These are phyloP conservation scores for Neoaliturus tenellus DNA, from an alignment of 2,888 invertebrate genomes.

Conservation along the genomic window DNA sequence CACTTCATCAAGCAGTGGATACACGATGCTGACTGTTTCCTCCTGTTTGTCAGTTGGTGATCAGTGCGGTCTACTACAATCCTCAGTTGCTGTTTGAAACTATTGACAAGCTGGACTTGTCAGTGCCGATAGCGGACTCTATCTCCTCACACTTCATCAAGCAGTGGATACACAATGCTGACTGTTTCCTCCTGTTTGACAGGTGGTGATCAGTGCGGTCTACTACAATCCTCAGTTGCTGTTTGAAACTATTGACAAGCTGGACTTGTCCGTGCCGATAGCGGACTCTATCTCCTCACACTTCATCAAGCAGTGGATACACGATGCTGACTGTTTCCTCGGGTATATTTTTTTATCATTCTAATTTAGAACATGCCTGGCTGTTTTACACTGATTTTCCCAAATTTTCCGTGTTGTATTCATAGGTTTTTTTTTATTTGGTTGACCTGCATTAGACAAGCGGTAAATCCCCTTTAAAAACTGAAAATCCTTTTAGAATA, in stretches of 20 bases:
- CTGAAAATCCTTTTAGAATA: no score
- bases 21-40: slow-evolving; percentile 95
- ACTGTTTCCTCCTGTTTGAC: slow-evolving; percentile 85
- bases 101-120: slow-evolving; percentile 86
- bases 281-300: slow-evolving; percentile 90
- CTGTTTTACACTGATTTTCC: no score
- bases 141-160: slow-evolving; percentile 95
- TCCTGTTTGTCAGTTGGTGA: slow-evolving; percentile 91
- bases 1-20: slow-evolving; percentile 99
- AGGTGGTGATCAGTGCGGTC: slow-evolving; percentile 94
- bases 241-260: slow-evolving; percentile 87
- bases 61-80: slow-evolving; percentile 95
- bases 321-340: slow-evolving; percentile 96
- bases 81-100: slow-evolving; percentile 88
- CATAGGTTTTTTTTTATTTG: no score
- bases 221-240: slow-evolving; percentile 92
- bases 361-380: no score
- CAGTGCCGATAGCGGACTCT: slow-evolving; percentile 82
- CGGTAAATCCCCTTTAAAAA: no score
- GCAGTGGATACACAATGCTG: slow-evolving; percentile 97
- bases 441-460: no score
- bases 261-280: slow-evolving; percentile 82
- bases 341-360: no score
- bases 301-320: slow-evolving; percentile 97
- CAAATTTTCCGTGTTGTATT: no score